phyloP scores from a whole-genome alignment of 1,140 invertebrate species.

The Daktulosphaira vitifoliae region DNA sequence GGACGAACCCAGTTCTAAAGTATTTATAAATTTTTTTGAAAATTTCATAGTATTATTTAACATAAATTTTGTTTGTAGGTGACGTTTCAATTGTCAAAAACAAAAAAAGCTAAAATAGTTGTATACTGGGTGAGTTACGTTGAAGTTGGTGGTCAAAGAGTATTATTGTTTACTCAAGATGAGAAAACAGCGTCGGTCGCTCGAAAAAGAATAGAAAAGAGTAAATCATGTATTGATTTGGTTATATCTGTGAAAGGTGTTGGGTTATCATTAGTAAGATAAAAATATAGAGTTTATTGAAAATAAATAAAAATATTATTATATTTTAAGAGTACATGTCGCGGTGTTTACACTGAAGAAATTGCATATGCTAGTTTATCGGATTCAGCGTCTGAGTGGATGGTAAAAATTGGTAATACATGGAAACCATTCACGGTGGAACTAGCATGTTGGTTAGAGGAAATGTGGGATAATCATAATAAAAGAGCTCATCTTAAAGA shows the following conservation, averaged over 20 bases:
- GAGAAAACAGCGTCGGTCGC: slow-evolving; percentile 61
- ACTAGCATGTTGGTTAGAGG: slow-evolving; percentile 69
- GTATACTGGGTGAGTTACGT: slow-evolving; percentile 79
- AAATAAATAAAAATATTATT: not conserved
- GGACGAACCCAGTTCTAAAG: slow-evolving; percentile 38
- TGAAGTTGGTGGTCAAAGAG: slow-evolving; percentile 59
- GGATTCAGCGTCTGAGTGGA: slow-evolving; percentile 66
- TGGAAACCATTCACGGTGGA: slow-evolving; percentile 71
- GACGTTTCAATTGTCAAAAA: slow-evolving; percentile 39
- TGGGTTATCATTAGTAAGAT: slow-evolving; percentile 54
- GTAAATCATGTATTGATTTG: slow-evolving; percentile 58
- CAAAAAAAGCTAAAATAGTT: slow-evolving; percentile 51
- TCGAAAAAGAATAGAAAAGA: slow-evolving; percentile 58
- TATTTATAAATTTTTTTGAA: not conserved
- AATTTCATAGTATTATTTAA: not conserved
- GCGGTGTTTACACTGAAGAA: slow-evolving; percentile 45
- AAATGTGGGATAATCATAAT: slow-evolving; percentile 60
- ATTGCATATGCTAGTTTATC: slow-evolving; percentile 57
- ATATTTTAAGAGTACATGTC: slow-evolving; percentile 18
- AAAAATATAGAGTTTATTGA: not conserved
- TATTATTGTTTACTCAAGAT: slow-evolving; percentile 72
- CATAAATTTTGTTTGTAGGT: not conserved
- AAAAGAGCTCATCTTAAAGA: slow-evolving; percentile 67
- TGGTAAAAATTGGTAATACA: slow-evolving; percentile 64
- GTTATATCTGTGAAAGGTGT: slow-evolving; percentile 62